phyloP scores from a whole-genome alignment of 2,797 vertebrate genomes.

The Oreonectes daqikongensis region DNA sequence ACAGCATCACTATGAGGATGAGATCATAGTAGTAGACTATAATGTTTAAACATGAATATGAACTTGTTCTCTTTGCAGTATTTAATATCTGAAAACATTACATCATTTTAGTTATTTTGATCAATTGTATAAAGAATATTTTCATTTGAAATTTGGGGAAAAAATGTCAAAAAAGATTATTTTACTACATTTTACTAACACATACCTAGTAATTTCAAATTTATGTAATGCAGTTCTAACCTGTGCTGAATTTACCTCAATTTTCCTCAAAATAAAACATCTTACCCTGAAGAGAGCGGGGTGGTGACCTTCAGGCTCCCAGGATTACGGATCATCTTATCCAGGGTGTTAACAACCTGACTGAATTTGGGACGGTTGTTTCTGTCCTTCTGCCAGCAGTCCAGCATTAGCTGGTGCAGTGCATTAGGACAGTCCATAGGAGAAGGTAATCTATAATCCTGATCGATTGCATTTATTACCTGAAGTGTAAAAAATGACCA shows the following conservation, averaged over 20 bases:
- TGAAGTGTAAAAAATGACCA: slow-evolving; percentile 53
- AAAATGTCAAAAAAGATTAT: too few relatives aligned
- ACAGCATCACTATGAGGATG: slow-evolving; percentile 7
- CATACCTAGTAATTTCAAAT: too few relatives aligned
- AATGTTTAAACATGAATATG: too few relatives aligned
- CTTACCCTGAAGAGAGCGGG: slow-evolving; percentile 89
- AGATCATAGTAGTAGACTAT: not conserved
- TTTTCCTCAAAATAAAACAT: not conserved
- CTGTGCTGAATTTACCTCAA: not conserved
- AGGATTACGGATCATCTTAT: slow-evolving; percentile 98
- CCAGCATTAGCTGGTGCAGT: slow-evolving; percentile 94
- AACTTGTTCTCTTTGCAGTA: too few relatives aligned
- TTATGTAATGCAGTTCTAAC: not conserved
- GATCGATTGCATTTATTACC: slow-evolving; percentile 97
- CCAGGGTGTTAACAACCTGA: slow-evolving; percentile 92
- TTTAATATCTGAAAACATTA: too few relatives aligned
- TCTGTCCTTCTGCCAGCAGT: slow-evolving; percentile 97
- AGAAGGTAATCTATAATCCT: slow-evolving; percentile 91
- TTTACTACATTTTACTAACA: too few relatives aligned
- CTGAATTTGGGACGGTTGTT: slow-evolving; percentile 93
- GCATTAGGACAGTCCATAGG: slow-evolving; percentile 95
- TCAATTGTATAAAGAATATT: too few relatives aligned
- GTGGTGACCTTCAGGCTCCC: slow-evolving; percentile 93
- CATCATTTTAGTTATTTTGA: too few relatives aligned
- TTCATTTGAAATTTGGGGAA: too few relatives aligned